Percentiles rank a stretch among this genome's conserved stretches.
Evolutionary conservation across 2,113 vertebrate genomes (phyloP).

Genomic region (Dryoscopus gambensis): DNA sequence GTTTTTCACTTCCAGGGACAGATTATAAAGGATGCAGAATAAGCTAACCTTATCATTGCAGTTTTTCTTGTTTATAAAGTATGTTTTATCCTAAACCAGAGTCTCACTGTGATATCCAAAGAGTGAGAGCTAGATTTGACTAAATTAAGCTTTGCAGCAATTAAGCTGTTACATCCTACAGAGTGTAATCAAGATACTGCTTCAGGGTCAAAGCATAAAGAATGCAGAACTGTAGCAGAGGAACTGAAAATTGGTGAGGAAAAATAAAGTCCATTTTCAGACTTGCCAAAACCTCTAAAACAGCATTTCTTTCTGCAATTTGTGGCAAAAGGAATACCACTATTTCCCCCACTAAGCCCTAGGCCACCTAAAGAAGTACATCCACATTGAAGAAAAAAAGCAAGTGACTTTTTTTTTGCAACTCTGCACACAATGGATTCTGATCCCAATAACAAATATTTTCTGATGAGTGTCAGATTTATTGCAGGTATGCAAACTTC

Average conservation of each 20-base stretch:
- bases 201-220: background rate
- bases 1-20: background rate
- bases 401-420: background rate
- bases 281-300: background rate
- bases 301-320: background rate
- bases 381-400: background rate
- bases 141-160: slow-evolving; percentile 1
- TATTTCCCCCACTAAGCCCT: background rate
- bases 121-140: background rate
- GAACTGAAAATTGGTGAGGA: background rate
- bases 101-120: background rate
- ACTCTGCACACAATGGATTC: background rate
- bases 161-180: background rate
- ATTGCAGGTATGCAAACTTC: background rate
- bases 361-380: background rate
- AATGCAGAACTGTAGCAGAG: background rate
- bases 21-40: background rate
- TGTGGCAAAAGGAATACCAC: background rate
- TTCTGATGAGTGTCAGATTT: background rate
- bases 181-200: background rate
- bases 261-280: background rate
- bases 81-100: background rate
- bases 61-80: background rate
- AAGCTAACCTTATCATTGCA: background rate
- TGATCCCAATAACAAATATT: background rate